Conservation (phyloP, 1,140 invertebrate genomes). For the Dryas iulia region DNA sequence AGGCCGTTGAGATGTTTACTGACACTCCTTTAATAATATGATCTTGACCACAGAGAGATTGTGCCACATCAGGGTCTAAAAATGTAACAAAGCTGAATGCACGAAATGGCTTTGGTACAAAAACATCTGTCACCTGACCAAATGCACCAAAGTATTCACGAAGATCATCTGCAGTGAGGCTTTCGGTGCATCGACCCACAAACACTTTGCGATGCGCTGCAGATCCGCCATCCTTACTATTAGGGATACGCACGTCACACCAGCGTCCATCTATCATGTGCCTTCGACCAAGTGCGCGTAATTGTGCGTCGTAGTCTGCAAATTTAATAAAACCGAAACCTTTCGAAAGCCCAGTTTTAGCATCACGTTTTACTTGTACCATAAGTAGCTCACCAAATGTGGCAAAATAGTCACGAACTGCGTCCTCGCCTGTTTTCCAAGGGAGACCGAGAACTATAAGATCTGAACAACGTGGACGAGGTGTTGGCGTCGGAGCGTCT, state of each 20-base stretch:
- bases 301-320: slow-evolving; percentile 85
- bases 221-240: slow-evolving; percentile 89
- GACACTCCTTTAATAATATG: slow-evolving; percentile 97
- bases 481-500: slow-evolving; percentile 76
- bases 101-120: slow-evolving; percentile 96
- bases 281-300: slow-evolving; percentile 83
- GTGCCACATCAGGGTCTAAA: slow-evolving; percentile 95
- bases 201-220: slow-evolving; percentile 96
- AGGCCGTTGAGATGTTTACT: slow-evolving; percentile 96
- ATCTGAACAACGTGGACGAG: slow-evolving; percentile 90
- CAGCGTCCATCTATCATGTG: slow-evolving; percentile 90
- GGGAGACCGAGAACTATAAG: slow-evolving; percentile 90
- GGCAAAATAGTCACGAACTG: slow-evolving; percentile 87
- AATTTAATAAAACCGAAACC: slow-evolving; percentile 93
- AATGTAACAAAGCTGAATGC: slow-evolving; percentile 98
- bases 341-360: slow-evolving; percentile 88
- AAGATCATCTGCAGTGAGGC: slow-evolving; percentile 92
- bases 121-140: slow-evolving; percentile 97
- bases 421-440: slow-evolving; percentile 89
- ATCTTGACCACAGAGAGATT: slow-evolving; percentile 96
- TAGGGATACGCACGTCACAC: slow-evolving; percentile 91
- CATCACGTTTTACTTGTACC: slow-evolving; percentile 87
- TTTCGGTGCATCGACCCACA: slow-evolving; percentile 96
- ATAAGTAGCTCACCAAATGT: slow-evolving; percentile 89
- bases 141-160: slow-evolving; percentile 97